These are phyloP conservation scores for Actinernus sp. DNA, from an alignment of 92 coral and sea anemone genomes.

Conservation along the genomic window DNA sequence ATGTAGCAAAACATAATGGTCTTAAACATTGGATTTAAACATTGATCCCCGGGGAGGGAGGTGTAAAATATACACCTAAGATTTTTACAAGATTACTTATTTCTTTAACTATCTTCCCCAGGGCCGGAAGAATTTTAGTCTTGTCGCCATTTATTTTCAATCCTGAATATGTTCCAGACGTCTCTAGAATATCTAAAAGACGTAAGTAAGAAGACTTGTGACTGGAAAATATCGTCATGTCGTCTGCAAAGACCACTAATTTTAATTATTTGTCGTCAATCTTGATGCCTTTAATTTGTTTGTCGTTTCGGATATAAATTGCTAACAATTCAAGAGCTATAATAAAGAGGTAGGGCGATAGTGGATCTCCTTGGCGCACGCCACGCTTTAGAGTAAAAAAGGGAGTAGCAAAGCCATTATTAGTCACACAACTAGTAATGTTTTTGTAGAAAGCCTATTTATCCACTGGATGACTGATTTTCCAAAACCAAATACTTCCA, in stretches of 20 bases:
- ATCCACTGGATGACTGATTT: constrained; percentile 25
- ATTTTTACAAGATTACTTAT: too few relatives aligned
- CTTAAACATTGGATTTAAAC: too few relatives aligned
- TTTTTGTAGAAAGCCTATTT: constrained; percentile 6
- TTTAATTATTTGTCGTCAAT: constrained; percentile 9
- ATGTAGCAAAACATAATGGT: too few relatives aligned
- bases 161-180: background rate
- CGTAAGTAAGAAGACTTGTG: constrained; percentile 2
- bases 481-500: constrained; percentile 13
- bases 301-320: constrained; percentile 13
- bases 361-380: constrained; percentile 67
- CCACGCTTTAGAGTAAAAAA: background rate
- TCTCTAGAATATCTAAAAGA: constrained; percentile 1
- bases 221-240: constrained; percentile 32
- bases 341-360: constrained; percentile 49
- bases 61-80: too few relatives aligned
- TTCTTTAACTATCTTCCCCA: too few relatives aligned
- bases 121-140: too few relatives aligned
- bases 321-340: constrained; percentile 12
- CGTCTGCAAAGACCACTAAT: constrained; percentile 46
- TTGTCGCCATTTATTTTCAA: background rate
- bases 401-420: constrained; percentile 10
- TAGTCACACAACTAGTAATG: constrained; percentile 26
- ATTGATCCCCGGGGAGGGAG: too few relatives aligned
- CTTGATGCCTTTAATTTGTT: constrained; percentile 2